phyloP scores from a whole-genome alignment of 1,140 invertebrate genomes.

The Drosophila carrolli region DNA sequence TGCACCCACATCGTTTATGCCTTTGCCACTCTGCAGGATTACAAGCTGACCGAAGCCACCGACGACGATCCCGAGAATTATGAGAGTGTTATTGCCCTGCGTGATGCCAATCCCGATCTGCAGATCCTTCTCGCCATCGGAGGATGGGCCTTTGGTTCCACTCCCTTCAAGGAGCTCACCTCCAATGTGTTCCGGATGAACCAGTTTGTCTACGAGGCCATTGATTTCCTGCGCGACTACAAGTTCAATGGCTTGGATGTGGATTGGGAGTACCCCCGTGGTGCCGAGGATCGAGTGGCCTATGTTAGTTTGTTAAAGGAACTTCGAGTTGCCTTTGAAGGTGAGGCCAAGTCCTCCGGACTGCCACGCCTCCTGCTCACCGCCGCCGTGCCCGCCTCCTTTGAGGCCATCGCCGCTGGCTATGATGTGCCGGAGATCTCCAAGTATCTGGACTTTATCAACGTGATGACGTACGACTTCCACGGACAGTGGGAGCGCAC shows the following conservation, averaged over 20 bases:
- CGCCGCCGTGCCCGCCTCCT: constrained; percentile 95
- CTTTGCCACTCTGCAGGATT: constrained; percentile 94
- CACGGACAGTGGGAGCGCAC: constrained; percentile 96
- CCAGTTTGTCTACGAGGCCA: constrained; percentile 96
- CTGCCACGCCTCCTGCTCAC: constrained; percentile 93
- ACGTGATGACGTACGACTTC: constrained; percentile 98
- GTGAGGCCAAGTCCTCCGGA: constrained; percentile 92
- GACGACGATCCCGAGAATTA: constrained; percentile 94
- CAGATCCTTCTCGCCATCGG: constrained; percentile 96
- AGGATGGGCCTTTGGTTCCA: constrained; percentile 97
- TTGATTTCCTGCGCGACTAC: constrained; percentile 95
- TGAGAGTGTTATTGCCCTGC: constrained; percentile 91
- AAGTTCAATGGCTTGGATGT: constrained; percentile 97
- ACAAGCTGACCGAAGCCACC: constrained; percentile 90
- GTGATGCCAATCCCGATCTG: constrained; percentile 95
- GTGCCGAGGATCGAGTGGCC: constrained; percentile 92
- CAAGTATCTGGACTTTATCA: constrained; percentile 97
- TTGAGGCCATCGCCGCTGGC: constrained; percentile 96
- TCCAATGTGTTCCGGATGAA: constrained; percentile 96
- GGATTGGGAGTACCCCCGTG: constrained; percentile 98
- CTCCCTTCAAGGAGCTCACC: constrained; percentile 96
- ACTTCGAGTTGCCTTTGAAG: constrained; percentile 94
- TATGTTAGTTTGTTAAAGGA: constrained; percentile 92
- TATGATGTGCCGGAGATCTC: constrained; percentile 97
- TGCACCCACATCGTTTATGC: constrained; percentile 98